Base-by-base conservation (phyloP, 2,797 vertebrate species). In the Danio choprae region DNA sequence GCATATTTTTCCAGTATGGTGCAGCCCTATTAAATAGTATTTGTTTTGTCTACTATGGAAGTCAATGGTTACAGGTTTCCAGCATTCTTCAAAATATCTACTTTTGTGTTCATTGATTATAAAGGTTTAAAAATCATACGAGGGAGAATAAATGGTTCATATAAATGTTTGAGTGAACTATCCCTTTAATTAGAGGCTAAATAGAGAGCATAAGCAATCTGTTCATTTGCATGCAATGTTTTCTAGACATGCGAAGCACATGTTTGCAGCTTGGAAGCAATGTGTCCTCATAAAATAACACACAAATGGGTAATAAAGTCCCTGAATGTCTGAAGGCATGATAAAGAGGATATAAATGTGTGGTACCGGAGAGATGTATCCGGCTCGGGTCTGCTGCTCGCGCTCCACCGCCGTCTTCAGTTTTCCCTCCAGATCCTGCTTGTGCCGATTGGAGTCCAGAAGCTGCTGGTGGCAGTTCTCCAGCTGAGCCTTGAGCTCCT, bases 281-380 rank as follows among this genome's bases (percentile, higher is more conserved):
- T 87, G 87, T 90, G 87, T 84, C 83, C 84, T 82, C 80, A 55
- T 79, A 86, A 88, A 89, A 90, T 88, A 84, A 89, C 93, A 95
- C 94, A 94, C 88, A 91, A 87, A 87, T 90, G 87, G 86, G 89
- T n/a, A 89, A 80, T 80, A 71, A 84, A 88, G 76, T 58, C 16
- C 78, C 41, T 85, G 62, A 75, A 43, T 46, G 48, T n/a, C 73
- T 83, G 55, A 81, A 86, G 72, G 68, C 46, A 60, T 67, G 38
- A 43, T 69, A 36, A 74, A 79, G 53, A 1, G 16, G 38, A 59
- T 55, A 9, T 62, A 46, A 60, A 7, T 38, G 44, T 63, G 29
- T 20, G 93, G 92, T 90, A 95, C 94, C 87, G 94, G 94, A 36
- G 94, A 95, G 87, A 95, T 92, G 88, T 95, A 95, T 46, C 94